phyloP scores from a whole-genome alignment of 2,888 invertebrate genomes.

The Leucophenga montana region DNA sequence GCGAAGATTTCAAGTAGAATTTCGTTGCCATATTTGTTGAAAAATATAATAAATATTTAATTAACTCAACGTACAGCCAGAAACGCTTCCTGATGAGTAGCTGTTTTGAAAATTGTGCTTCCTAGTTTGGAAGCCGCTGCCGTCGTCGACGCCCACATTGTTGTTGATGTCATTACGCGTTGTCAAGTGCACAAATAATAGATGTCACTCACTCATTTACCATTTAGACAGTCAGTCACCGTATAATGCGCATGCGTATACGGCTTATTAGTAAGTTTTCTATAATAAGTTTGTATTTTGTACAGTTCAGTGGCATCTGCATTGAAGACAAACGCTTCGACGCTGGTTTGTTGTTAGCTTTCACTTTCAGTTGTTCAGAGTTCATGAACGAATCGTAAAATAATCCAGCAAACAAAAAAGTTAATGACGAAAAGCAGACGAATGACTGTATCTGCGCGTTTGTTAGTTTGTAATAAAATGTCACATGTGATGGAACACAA shows the following conservation, averaged over 20 bases:
- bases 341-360: constrained; percentile 14
- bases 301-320: constrained; percentile 24
- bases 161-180: background rate
- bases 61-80: background rate
- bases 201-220: constrained; percentile 19
- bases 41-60: constrained; percentile 1
- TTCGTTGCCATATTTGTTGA: background rate
- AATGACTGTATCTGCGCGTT: background rate
- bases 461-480: constrained; percentile 2
- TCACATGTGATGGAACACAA: constrained; percentile 18
- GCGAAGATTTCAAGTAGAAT: background rate
- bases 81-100: too few relatives aligned
- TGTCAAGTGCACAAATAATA: constrained; percentile 4
- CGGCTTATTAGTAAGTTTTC: constrained; percentile 19
- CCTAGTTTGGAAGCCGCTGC: background rate
- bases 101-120: background rate
- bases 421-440: constrained; percentile 7
- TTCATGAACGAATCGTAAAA: constrained; percentile 18
- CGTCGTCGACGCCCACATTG: background rate
- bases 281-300: background rate
- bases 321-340: background rate
- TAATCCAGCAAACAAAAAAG: constrained; percentile 9
- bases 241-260: background rate
- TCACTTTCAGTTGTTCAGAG: constrained; percentile 27
- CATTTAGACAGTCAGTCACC: too few relatives aligned